Conservation (phyloP, 2,888 invertebrate genomes). For the Pristionchus mayeri region DNA sequence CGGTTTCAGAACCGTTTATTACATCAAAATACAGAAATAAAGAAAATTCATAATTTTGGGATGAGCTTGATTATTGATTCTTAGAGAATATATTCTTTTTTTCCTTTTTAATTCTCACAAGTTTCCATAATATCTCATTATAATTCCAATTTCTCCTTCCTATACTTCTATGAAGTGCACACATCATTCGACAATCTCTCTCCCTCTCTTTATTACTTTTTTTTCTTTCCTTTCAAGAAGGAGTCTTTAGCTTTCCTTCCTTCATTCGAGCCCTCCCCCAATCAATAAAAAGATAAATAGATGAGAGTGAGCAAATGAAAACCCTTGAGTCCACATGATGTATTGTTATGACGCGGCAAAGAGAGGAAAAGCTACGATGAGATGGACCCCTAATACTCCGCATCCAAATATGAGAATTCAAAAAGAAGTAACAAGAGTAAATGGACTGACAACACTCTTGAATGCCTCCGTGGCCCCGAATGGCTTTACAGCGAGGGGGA, state of each 20-base stretch:
- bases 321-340: conserved; percentile 37
- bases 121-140: conserved; percentile 7
- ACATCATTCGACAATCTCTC: too few relatives aligned
- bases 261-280: conserved; percentile 1
- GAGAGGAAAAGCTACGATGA: neutral
- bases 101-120: neutral
- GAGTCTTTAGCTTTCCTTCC: neutral
- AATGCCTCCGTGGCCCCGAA: conserved; percentile 87
- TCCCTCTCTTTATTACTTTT: conserved; percentile 25
- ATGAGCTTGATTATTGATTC: too few relatives aligned
- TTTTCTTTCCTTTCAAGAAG: neutral
- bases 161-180: conserved; percentile 20
- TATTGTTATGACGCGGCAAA: conserved; percentile 7
- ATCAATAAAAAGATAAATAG: conserved; percentile 15
- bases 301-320: neutral
- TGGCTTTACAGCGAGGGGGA: conserved; percentile 88
- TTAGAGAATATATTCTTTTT: too few relatives aligned
- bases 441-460: conserved; percentile 83
- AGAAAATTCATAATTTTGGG: too few relatives aligned
- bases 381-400: conserved; percentile 25
- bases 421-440: conserved; percentile 8
- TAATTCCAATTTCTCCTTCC: neutral
- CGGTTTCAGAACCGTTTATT: too few relatives aligned
- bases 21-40: too few relatives aligned
- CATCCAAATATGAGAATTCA: neutral